Evolutionary conservation across 2,888 invertebrate genomes (phyloP), one percentile per base, ranked within the genome.

Genomic region (Sylvicola cinctus): DNA sequence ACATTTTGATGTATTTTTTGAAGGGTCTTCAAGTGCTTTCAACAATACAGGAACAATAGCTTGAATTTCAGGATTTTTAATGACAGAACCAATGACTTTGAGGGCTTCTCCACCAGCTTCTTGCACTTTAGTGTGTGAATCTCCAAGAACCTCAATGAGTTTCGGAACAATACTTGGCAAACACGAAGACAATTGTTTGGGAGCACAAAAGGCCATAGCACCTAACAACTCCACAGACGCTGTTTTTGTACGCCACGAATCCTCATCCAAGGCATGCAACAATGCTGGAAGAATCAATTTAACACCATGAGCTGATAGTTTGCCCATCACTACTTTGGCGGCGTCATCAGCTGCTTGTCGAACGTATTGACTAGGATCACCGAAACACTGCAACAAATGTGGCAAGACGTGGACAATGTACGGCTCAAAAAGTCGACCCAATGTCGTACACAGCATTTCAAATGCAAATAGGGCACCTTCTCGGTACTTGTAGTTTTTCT

Each of bases 201-300:
- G 98, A 1, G 98, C 98, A 60, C 96, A 98, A 61, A 80, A 93
- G 1, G 96, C 95, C 95, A 98, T 96, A 10, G 93, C 88, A 8
- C 96, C 95, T 16, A 96, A 65, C 35, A 96, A 61, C 54, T 96
- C 95, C 36, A 95, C 87, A 0, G 93, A 91, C 20, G 91, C 88
- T 6, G 87, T 85, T 60, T 95, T 95, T 2, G 98, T 98, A 49
- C 98, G 66, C 98, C 98, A 99, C 12, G 93, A 91, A 60, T 98
- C 96, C 54, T 96, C 90, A 54, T 95, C 85, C 36, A 98, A 62
- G 23, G 93, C 96, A 45, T 79, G 77, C 40, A 98, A 62, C 40
- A 98, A 65, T 39, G 90, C 79, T 1, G 98, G 98, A 44, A 99
- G 65, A 36, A 98, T 88, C 29, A 98, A 66, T 61, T 96, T 98